phyloP scores from a whole-genome alignment of 37 sponge, comb jelly and placozoan species.

The Diacarnus erythraeanus region DNA sequence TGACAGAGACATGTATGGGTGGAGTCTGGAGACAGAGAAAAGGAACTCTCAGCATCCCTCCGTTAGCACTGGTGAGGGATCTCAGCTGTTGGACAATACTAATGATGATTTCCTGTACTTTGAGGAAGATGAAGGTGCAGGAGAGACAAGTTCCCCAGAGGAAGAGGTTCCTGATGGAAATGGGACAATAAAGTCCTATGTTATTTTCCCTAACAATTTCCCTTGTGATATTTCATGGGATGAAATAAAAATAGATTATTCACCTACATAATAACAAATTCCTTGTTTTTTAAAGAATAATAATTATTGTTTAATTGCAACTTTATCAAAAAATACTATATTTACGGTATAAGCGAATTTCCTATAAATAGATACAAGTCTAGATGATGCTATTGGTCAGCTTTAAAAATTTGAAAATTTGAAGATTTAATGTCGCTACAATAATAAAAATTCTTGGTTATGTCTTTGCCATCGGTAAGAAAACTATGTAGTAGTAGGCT shows the following conservation, averaged over 20 bases:
- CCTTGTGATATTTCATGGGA: constrained; percentile 33
- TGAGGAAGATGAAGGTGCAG: background rate
- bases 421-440: background rate
- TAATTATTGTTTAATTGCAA: too few species aligned
- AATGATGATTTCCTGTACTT: background rate
- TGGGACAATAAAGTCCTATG: constrained; percentile 30
- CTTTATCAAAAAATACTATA: too few species aligned
- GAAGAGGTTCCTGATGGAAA: constrained; percentile 35
- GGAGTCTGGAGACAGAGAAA: background rate
- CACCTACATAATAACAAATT: background rate
- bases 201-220: constrained; percentile 20
- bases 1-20: background rate
- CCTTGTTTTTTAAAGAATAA: background rate
- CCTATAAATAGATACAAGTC: background rate
- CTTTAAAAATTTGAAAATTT: constrained; percentile 20
- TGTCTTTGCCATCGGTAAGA: constrained; percentile 31
- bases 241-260: constrained; percentile 12
- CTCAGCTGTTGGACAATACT: background rate
- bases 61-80: background rate
- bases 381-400: constrained; percentile 7
- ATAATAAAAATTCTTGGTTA: background rate
- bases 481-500: background rate
- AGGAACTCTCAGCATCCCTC: background rate
- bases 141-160: background rate
- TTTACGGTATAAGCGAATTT: too few species aligned